phyloP scores from a whole-genome alignment of 2,888 invertebrate genomes.

The Leptinotarsa haldemani region DNA sequence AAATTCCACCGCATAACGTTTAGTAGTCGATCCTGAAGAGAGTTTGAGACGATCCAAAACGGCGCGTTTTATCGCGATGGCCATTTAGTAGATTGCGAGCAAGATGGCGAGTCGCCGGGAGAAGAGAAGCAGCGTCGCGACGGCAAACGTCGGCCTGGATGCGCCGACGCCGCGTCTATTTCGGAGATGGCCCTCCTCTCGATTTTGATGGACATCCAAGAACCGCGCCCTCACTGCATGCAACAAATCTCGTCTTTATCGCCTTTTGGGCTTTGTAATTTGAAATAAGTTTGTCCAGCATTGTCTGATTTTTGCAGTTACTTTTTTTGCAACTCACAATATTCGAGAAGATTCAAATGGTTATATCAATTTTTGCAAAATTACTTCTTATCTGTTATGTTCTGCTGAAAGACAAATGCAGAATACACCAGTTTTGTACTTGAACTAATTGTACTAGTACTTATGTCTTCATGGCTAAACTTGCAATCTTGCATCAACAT shows the following conservation, averaged over 20 bases:
- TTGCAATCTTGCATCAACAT: too few species aligned
- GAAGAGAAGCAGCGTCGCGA: slow-evolving; percentile 56
- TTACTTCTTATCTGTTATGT: too few species aligned
- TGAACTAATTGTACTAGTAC: too few species aligned
- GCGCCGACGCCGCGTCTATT: slow-evolving; percentile 61
- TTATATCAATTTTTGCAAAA: too few species aligned
- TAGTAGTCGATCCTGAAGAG: slow-evolving; percentile 36
- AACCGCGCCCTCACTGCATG: slow-evolving; percentile 66
- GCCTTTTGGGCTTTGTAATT: slow-evolving; percentile 19
- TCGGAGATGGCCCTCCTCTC: slow-evolving; percentile 66
- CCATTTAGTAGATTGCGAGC: slow-evolving; percentile 66
- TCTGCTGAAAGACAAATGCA: too few species aligned
- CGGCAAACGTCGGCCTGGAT: slow-evolving; percentile 49
- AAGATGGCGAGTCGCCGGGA: slow-evolving; percentile 61
- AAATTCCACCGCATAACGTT: slow-evolving; percentile 24
- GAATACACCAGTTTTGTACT: too few species aligned
- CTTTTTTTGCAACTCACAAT: too few species aligned
- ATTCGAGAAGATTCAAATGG: too few species aligned
- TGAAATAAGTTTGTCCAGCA: too few species aligned
- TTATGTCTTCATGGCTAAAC: too few species aligned
- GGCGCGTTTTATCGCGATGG: slow-evolving; percentile 64
- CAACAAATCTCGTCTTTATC: slow-evolving; percentile 64
- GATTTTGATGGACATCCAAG: slow-evolving; percentile 67
- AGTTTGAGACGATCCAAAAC: slow-evolving; percentile 51
- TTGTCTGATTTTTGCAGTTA: too few species aligned